Evolutionary conservation across 1,140 invertebrate genomes (phyloP).

Genomic region (Drosophila subpulchrella): DNA sequence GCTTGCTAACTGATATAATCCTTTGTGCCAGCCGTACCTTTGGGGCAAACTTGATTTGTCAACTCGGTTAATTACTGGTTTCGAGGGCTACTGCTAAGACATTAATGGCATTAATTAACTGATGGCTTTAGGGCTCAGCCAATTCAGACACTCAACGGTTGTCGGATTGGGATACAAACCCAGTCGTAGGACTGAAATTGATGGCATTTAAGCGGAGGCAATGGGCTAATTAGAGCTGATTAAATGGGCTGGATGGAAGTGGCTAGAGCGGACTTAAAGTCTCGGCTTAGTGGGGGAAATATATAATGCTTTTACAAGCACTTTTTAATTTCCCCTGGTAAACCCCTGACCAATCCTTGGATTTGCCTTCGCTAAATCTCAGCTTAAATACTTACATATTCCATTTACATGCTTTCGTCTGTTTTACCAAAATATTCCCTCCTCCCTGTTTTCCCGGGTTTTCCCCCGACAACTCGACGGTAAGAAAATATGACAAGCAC

Average conservation of each 20-base stretch:
- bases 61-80: constrained; percentile 71
- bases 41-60: constrained; percentile 61
- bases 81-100: constrained; percentile 50
- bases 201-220: constrained; percentile 33
- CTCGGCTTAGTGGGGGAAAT: neutral
- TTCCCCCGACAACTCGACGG: constrained; percentile 22
- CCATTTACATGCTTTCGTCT: constrained; percentile 30
- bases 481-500: constrained; percentile 27
- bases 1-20: constrained; percentile 59
- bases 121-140: constrained; percentile 56
- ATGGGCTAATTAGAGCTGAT: constrained; percentile 33
- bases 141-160: constrained; percentile 32
- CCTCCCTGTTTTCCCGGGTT: neutral
- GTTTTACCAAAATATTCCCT: constrained; percentile 5
- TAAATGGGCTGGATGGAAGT: constrained; percentile 27
- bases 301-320: neutral
- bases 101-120: constrained; percentile 74
- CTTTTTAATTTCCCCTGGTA: constrained; percentile 4
- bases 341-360: neutral
- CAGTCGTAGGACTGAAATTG: constrained; percentile 5
- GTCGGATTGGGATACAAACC: constrained; percentile 3
- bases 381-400: constrained; percentile 32
- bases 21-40: constrained; percentile 6
- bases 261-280: neutral
- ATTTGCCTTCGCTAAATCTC: constrained; percentile 1